Percentiles rank a stretch among this genome's conserved stretches.
Evolutionary conservation across 2,113 vertebrate species (phyloP).

Genomic region (Pelmatolapia mariae): DNA sequence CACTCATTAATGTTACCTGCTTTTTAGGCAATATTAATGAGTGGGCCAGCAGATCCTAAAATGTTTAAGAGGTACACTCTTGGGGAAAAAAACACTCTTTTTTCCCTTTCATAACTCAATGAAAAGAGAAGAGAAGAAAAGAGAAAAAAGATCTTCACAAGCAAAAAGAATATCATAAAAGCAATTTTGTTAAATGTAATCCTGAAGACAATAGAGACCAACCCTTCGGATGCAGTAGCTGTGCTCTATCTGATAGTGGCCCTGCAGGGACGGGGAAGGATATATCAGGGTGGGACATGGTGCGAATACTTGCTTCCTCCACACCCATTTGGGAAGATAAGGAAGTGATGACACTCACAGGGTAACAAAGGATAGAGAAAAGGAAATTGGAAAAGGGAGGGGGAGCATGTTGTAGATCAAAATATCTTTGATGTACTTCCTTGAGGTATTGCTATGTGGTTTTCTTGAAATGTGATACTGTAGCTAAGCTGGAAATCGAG

Average conservation of each 20-base stretch:
- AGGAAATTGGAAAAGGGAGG: slow-evolving; percentile 56
- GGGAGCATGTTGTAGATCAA: slow-evolving; percentile 4
- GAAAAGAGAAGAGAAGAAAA: background rate
- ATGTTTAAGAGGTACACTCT: background rate
- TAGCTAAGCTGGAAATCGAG: slow-evolving; percentile 1
- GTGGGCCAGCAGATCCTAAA: background rate
- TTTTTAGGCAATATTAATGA: background rate
- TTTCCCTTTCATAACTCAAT: background rate
- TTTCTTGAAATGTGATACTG: slow-evolving; percentile 3
- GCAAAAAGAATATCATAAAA: background rate
- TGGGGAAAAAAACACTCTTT: background rate
- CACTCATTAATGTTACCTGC: background rate
- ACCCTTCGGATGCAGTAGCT: background rate
- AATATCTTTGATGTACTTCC: slow-evolving; percentile 22
- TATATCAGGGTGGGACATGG: slow-evolving; percentile 44
- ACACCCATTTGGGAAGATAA: slow-evolving; percentile 44
- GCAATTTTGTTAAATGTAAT: slow-evolving; percentile 6
- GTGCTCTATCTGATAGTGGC: slow-evolving; percentile 27
- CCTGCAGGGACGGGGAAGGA: slow-evolving; percentile 6
- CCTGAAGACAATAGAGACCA: background rate
- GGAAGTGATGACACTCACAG: slow-evolving; percentile 45
- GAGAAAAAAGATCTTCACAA: background rate
- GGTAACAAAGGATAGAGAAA: slow-evolving; percentile 44
- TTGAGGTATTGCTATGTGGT: slow-evolving; percentile 11
- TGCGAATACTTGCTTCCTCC: background rate